Base-by-base conservation (phyloP, 1,140 invertebrate species). In the Macrobrachium rosenbergii region DNA sequence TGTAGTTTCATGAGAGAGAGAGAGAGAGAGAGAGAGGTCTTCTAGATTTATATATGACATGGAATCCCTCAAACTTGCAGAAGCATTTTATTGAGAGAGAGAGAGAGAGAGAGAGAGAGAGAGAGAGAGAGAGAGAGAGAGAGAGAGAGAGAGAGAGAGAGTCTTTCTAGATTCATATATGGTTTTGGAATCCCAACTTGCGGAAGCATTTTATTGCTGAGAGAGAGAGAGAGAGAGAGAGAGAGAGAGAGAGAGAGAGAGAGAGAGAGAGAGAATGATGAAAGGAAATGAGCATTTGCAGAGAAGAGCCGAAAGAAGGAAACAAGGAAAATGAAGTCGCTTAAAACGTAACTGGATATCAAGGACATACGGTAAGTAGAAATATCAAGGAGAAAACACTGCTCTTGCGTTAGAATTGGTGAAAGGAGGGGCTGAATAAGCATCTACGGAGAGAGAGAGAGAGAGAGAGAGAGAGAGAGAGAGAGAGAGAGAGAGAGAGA, bases 201-300 rank as follows among this genome's bases (percentile, higher is more conserved):
- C n/a, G n/a, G n/a, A n/a, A n/a, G 21, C 17, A 78, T 12, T 21
- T 7, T 7, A 75, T 17, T 23, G 28, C 6, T 21, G 17, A 75
- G 37, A 58, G 43, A 58, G 45, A 78, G 21, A 58, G 45, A 78
- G 43, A 58, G 76, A 78, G 76, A 58, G 45, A 78, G 52, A 78
- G 17, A 78, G 45, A 45, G 76, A 78, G 76, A 78, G 76, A 78
- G 76, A 78, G 45, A 78, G 37, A 78, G 17, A 78, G 76, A 58
- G 76, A 78, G 37, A 58, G 76, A 58, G 37, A 78, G 11, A n/a
- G n/a, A n/a, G n/a, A n/a, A n/a, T n/a, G n/a, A n/a, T n/a, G n/a
- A n/a, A n/a, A n/a, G 75, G 52, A 21, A 77, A 0, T 45, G 19
- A 52, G 75, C 12, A 14, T 19, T 17, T 19, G 76, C 16, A 10